Evolutionary conservation across 2,113 vertebrate species (phyloP).

Genomic region (Chlorodrepanis virens): DNA sequence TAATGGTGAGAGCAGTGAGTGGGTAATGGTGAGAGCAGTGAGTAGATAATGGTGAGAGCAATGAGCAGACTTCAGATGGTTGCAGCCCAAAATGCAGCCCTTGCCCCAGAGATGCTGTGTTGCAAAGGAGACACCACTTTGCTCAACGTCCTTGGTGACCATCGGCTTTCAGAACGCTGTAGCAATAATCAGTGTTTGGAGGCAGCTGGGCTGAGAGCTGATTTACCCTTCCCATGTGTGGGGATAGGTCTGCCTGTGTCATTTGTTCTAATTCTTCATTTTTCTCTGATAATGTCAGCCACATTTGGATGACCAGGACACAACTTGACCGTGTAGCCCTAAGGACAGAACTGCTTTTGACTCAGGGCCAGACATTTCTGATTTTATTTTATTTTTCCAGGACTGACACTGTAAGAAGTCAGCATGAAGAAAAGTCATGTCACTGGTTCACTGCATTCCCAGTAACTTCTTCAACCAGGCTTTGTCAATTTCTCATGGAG

Average conservation of each 20-base stretch:
- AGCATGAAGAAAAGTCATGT: neutral
- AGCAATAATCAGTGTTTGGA: neutral
- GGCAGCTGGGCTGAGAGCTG: neutral
- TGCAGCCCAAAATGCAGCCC: neutral
- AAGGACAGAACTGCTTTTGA: neutral
- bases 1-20: neutral
- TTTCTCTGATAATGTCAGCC: neutral
- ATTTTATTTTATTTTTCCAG: neutral
- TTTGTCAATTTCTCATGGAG: neutral
- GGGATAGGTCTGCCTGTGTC: neutral
- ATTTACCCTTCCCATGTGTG: neutral
- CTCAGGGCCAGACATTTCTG: neutral
- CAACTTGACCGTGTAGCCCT: rapidly evolving
- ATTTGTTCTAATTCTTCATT: neutral
- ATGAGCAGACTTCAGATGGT: rapidly evolving
- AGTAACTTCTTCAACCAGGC: neutral
- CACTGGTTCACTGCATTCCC: neutral
- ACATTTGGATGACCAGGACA: neutral
- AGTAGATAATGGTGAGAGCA: neutral
- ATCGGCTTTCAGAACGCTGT: neutral
- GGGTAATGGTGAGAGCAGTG: rapidly evolving
- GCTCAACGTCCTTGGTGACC: neutral
- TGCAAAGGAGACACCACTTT: neutral
- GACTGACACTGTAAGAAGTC: neutral
- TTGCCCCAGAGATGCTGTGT: slow-evolving; percentile 9